Evolutionary conservation across 2,797 vertebrate species (phyloP).

Genomic region (Lindbergichthys nudifrons): DNA sequence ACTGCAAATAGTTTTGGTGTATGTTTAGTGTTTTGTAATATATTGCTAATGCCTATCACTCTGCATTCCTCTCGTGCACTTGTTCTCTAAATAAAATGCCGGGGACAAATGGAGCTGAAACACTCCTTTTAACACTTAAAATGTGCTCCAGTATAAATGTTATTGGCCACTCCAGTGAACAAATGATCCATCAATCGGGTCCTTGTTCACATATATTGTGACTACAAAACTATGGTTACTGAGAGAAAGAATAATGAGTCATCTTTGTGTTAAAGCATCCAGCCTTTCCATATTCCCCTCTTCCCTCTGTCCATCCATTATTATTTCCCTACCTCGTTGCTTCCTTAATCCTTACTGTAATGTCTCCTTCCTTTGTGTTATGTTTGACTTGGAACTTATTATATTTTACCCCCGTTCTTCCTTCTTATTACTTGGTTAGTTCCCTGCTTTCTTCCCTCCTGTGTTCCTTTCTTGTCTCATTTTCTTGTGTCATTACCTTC

Average conservation of each 20-base stretch:
- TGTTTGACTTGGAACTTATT: no score
- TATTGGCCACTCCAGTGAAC: constrained; percentile 32
- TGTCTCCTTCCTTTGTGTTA: not conserved
- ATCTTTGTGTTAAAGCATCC: not conserved
- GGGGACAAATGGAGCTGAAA: constrained; percentile 34
- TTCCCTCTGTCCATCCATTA: no score
- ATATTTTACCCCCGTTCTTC: not conserved
- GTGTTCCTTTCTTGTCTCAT: not conserved
- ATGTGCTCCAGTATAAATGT: constrained; percentile 24
- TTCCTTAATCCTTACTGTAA: not conserved
- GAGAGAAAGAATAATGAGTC: constrained; percentile 8
- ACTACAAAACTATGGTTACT: constrained; percentile 3
- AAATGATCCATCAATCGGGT: constrained; percentile 29
- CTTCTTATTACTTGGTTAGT: not conserved
- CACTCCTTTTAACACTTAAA: constrained; percentile 8
- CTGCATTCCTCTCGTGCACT: constrained; percentile 10
- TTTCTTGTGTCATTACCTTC: not conserved
- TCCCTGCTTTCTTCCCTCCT: not conserved
- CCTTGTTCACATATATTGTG: constrained; percentile 21
- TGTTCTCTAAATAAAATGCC: constrained; percentile 31
- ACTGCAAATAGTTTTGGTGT: constrained; percentile 36
- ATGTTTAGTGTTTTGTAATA: constrained; percentile 36
- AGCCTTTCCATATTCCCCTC: no score
- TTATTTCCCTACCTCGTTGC: no score
- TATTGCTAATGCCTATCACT: constrained; percentile 16